Evolutionary conservation across 2,888 invertebrate species (phyloP), one percentile per base, ranked within the genome.

Genomic region (Trichopria drosophilae): DNA sequence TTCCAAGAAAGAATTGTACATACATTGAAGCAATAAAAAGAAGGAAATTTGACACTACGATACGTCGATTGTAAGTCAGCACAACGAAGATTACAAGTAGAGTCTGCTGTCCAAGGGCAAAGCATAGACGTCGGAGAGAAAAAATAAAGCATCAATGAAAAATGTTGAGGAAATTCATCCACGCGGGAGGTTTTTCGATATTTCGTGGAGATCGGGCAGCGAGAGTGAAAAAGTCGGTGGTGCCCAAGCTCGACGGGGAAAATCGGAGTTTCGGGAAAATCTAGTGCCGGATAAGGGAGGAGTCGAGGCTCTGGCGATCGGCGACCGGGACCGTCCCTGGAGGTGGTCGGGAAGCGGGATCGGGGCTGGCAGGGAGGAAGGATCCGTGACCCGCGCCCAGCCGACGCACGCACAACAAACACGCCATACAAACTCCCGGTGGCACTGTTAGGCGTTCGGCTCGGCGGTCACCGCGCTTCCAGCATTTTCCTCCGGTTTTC

Each of bases 351-450:
- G 26, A 34, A 36, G 53, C 39, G 26, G 31, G n/a, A 49, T 42
- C 26, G 43, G 57, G 57, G 60, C 60, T 58, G 60, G 61, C 57
- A 56, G 58, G 61, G 61, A 61, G 51, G 47, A 43, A 57, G 46
- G 55, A 60, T 49, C 40, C 51, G 49, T 41, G 62, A 64, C 64
- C 68, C 66, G 68, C 67, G 66, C 67, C 68, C 69, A 66, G 62
- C 61, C 65, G 65, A 68, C 64, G 66, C 67, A 66, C 64, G 65
- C 65, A 66, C 64, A 65, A 65, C 65, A 66, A 68, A 66, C 65
- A n/a, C n/a, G n/a, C n/a, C n/a, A n/a, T n/a, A 62, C 59, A 61
- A 60, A 53, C 58, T 50, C 63, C 56, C 57, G 58, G 43, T 55
- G 43, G 51, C 35, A 23, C 34, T 20, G 31, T 40, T 43, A 22